Base-by-base conservation (phyloP, 2,113 vertebrate genomes). In the Gymnogyps californianus region DNA sequence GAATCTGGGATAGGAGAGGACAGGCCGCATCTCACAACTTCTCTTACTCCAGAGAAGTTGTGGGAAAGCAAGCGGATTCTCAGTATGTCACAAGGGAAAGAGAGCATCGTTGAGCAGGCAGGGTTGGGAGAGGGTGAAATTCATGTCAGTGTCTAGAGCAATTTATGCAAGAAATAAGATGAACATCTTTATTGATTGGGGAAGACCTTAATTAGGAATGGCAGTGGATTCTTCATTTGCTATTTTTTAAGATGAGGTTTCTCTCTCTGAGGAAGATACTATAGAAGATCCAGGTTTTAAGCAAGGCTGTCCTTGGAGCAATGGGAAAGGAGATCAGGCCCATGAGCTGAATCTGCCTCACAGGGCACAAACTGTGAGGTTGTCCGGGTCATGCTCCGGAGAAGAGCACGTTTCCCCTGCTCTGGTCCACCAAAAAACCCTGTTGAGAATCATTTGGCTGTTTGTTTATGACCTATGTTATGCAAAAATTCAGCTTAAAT, bases 381-480 rank as follows among this genome's bases (percentile, higher is more conserved):
- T 72, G 9, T 72, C 44, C 32, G 6, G 19, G 28, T 75, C 11
- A 7, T 3, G 20, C 20, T 83, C 16, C 69, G 71, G 28, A 71
- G 12, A 77, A 55, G 7, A 72, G 8, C 11, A 13, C 0, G 0
- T 84, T 90, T 74, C 10, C 15, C 29, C 9, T 5, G 0, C 4
- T 75, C 36, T 71, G 24, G 22, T 67, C 15, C 16, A 19, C 6
- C 24, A 61, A 52, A 9, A 42, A 13, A 5, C 2, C 3, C 36
- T 8, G 2, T 3, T 69, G 34, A 29, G 32, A 93, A 18, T 42
- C 0, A 1, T 38, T 69, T 44, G 21, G 31, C 75, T 46, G 5
- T 31, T 51, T 89, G 24, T 21, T 65, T 47, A 31, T 79, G 21
- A 64, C 11, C 22, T 24, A 5, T 32, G 12, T 22, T 52, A 72